Base-by-base conservation (phyloP, 2,113 vertebrate species). In the Nannospalax galili region DNA sequence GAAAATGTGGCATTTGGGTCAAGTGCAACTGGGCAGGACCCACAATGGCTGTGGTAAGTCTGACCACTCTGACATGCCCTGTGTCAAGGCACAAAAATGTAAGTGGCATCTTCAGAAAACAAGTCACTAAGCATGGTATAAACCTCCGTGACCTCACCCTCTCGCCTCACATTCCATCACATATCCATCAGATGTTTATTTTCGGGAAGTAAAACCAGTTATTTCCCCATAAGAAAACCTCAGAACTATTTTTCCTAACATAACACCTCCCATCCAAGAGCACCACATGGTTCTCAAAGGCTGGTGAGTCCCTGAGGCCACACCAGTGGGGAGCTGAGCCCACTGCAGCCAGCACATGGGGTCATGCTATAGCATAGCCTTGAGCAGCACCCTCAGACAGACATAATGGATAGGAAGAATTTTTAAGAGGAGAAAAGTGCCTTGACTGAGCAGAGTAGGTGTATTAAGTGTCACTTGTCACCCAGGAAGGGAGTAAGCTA, bases 171-270 rank as follows among this genome's bases (percentile, higher is more conserved):
- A 65, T 85, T 75, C 94, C 74, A 30, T 75, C 67, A 24, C 1
- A 75, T 40, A 60, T 48, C 32, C 28, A 19, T 91, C 91, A 85
- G 58, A 93, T 24, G n/a, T 65, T 93, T 85, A 91, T 56, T 90
- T 85, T 67, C 84, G 80, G 70, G 93, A 96, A 82, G 45, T 73
- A 64, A 93, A 90, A 87, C 85, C 35, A 40, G 32, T 15, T 37
- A 26, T 65, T 82, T 69, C 45, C 75, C 93, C 37, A 72, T 58
- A 14, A 82, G 60, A 95, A 91, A 37, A 7, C 79, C 78, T 88
- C 80, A 62, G 56, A 30, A 40, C 32, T 35, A 19, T 73, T 95
- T 92, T 82, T 87, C 62, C 75, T 72, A 32, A 89, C 26, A 32
- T 11, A 40, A 9, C 28, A 67, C 79, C 69, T 52, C 82, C 37